phyloP scores from a whole-genome alignment of 2,113 vertebrate genomes.

The Bufo bufo region DNA sequence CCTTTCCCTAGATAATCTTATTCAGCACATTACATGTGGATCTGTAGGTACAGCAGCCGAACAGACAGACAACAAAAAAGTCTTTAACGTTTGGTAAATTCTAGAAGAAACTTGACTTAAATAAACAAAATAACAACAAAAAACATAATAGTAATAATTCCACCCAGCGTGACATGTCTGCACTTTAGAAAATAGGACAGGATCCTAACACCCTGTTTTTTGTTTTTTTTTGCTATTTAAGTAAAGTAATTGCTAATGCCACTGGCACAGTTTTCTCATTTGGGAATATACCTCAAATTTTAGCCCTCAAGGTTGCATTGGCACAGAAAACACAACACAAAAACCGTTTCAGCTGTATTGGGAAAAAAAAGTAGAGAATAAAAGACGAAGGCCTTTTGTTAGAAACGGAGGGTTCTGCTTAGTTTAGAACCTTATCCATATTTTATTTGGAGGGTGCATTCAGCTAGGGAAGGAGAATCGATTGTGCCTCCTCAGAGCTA shows the following conservation, averaged over 20 bases:
- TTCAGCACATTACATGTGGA: slow-evolving; percentile 46
- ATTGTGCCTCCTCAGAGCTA: slow-evolving; percentile 53
- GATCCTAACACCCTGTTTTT: not conserved
- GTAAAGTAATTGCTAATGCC: slow-evolving; percentile 47
- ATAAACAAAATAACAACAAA: not conserved
- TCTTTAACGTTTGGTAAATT: slow-evolving; percentile 25
- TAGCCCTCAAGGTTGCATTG: slow-evolving; percentile 49
- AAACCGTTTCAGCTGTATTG: slow-evolving; percentile 35
- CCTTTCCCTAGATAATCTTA: slow-evolving; percentile 45
- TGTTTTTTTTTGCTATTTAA: slow-evolving; percentile 7
- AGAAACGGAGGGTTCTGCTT: slow-evolving; percentile 46
- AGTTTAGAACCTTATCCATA: slow-evolving; percentile 54
- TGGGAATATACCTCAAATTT: slow-evolving; percentile 56
- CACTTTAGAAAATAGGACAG: slow-evolving; percentile 11
- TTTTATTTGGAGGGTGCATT: slow-evolving; percentile 56
- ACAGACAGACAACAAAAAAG: slow-evolving; percentile 6
- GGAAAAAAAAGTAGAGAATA: slow-evolving; percentile 46
- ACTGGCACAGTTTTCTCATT: slow-evolving; percentile 39
- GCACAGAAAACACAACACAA: slow-evolving; percentile 41
- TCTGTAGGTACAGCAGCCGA: slow-evolving; percentile 20
- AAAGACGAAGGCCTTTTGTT: slow-evolving; percentile 51
- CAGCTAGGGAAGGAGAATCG: slow-evolving; percentile 56
- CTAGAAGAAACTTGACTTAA: not conserved
- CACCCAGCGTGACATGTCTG: not conserved
- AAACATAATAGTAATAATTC: slow-evolving; percentile 2